Evolutionary conservation across 53 echinoderm and acorn worm genomes (phyloP).

Genomic region (Antedon mediterranea): DNA sequence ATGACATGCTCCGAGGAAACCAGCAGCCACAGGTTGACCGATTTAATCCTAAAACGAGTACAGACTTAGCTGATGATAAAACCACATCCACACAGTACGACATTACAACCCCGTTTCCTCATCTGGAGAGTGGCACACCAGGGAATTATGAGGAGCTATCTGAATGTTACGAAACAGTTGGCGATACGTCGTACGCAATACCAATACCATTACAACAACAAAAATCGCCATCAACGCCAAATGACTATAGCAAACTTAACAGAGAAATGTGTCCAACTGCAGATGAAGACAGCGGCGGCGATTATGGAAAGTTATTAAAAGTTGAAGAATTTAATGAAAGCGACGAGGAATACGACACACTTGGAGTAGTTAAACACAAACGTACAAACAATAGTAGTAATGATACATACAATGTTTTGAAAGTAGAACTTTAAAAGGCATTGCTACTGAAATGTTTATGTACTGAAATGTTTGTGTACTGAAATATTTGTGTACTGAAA

Average conservation of each 20-base stretch:
- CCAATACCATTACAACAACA: too few species aligned
- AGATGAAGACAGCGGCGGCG: not conserved
- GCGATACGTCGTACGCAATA: too few species aligned
- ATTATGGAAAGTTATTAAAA: not conserved
- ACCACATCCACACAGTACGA: not conserved
- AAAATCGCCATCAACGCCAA: not conserved
- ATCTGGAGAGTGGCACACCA: too few species aligned
- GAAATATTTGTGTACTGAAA: too few species aligned
- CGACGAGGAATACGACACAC: not conserved
- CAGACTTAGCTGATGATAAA: not conserved
- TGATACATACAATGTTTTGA: not conserved
- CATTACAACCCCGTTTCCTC: not conserved
- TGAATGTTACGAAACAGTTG: too few species aligned
- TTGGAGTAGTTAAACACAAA: not conserved
- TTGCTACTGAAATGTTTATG: too few species aligned
- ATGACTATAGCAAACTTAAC: not conserved
- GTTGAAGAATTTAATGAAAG: not conserved
- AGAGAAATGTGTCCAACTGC: not conserved
- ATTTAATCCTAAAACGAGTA: too few species aligned
- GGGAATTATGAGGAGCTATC: not conserved
- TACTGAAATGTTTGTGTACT: too few species aligned
- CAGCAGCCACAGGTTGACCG: not conserved
- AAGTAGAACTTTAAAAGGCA: too few species aligned
- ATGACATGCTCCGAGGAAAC: not conserved
- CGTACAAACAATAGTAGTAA: not conserved